Percentiles rank a stretch among this genome's conserved stretches.
phyloP scores from a whole-genome alignment of 2,797 vertebrate species.

The Nyctalus aviator region DNA sequence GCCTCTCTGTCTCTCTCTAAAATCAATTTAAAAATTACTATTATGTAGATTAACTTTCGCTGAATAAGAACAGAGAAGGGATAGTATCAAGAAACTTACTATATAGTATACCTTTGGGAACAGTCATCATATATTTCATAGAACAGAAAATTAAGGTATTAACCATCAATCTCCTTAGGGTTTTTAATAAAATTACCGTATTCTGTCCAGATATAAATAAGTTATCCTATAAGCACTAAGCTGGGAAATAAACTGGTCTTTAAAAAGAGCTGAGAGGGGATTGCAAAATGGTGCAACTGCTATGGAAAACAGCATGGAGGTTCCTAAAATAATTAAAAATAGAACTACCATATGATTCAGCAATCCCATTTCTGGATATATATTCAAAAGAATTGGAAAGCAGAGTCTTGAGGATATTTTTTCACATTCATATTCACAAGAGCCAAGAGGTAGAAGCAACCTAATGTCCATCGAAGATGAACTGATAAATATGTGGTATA shows the following conservation, averaged over 20 bases:
- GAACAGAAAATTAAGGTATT: constrained; percentile 44
- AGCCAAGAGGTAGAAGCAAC: background rate
- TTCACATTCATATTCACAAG: background rate
- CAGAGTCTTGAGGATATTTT: background rate
- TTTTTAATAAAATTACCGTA: constrained; percentile 42
- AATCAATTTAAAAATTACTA: background rate
- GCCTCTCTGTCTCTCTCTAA: no score
- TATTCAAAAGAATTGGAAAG: background rate
- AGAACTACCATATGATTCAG: background rate
- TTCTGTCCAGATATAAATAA: constrained; percentile 44
- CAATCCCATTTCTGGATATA: background rate
- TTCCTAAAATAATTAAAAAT: constrained; percentile 27
- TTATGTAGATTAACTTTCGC: background rate
- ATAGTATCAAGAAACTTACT: constrained; percentile 15
- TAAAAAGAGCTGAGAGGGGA: constrained; percentile 11
- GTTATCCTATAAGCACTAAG: constrained; percentile 13
- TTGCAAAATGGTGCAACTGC: background rate
- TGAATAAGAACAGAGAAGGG: constrained; percentile 2
- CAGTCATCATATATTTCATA: background rate
- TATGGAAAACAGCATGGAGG: background rate
- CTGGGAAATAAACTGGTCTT: constrained; percentile 34
- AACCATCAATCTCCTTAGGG: background rate
- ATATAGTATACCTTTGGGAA: background rate
- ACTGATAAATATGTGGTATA: background rate
- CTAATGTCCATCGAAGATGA: background rate